A percentile compares a stretch with the other conserved stretches of the same genome.
Conservation (phyloP, 2,888 invertebrate species). For the Tribolium freemani region DNA sequence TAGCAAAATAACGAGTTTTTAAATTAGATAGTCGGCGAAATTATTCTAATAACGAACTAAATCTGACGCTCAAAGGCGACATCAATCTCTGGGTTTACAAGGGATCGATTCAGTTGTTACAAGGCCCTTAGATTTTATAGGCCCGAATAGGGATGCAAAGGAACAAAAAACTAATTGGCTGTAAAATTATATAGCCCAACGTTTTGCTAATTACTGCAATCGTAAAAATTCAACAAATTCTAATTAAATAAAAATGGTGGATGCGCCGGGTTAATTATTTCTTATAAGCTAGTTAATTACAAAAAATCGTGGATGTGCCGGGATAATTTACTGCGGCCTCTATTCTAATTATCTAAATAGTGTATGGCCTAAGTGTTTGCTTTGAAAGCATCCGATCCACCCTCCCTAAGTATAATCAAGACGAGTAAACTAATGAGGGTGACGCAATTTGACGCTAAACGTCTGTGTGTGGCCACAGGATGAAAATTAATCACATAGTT, state of each 20-base stretch:
- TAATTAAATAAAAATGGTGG: too few species aligned
- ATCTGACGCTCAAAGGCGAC: not conserved
- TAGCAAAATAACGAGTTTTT: too few species aligned
- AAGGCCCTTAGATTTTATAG: constrained; percentile 8
- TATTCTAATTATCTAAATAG: constrained; percentile 22
- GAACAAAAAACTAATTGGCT: constrained; percentile 14
- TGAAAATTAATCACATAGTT: constrained; percentile 28
- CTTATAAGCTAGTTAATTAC: too few species aligned
- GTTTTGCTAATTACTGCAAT: constrained; percentile 9
- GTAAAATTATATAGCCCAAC: constrained; percentile 7
- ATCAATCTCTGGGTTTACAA: not conserved
- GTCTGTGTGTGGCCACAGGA: constrained; percentile 12
- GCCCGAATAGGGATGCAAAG: not conserved
- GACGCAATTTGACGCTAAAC: constrained; percentile 29
- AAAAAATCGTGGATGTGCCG: too few species aligned
- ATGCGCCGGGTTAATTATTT: too few species aligned
- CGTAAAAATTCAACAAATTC: too few species aligned
- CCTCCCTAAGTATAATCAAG: constrained; percentile 22
- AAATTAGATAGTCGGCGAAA: too few species aligned
- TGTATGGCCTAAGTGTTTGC: constrained; percentile 4
- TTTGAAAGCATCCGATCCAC: constrained; percentile 22
- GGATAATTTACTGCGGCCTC: too few species aligned
- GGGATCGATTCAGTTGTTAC: not conserved
- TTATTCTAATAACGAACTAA: not conserved
- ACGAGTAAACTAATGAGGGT: constrained; percentile 30